Base-by-base conservation (phyloP, 1,140 invertebrate species). In the Zaprionus inermis region DNA sequence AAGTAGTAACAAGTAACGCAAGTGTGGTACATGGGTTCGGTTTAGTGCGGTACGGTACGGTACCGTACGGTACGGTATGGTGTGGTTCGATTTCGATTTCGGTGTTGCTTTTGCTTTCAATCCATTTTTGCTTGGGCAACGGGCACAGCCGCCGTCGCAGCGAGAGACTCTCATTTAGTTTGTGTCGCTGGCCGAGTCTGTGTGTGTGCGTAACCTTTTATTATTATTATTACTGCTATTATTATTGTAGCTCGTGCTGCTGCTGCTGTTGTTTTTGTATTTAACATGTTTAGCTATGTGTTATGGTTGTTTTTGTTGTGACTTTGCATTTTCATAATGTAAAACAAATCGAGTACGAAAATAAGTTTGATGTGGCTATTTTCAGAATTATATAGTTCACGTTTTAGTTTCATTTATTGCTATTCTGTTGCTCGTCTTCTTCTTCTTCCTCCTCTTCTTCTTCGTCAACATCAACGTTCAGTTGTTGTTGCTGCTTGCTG, bases 361-460 rank as follows among this genome's bases (percentile, higher is more conserved):
- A 69, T 61, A 73, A 60, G 32, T 69, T 68, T 44, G 58, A 73
- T 73, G 71, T 73, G 71, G 71, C 71, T 69, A 69, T 73, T 73
- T 73, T 73, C 6, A 73, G 71, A 56, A 56, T 63, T 34, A 52
- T 41, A 41, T 74, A 63, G 58, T 57, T 70, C 65, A 56, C 49
- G 56, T 61, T 73, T 36, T 57, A 59, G 32, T 52, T 38, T 52
- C 34, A 64, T 55, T 65, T 24, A n/a, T 41, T 46, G 61, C 16
- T 64, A n/a, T 65, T 6, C 11, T 36, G 49, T 55, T 70, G 44
- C 10, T 46, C 24, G 5, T 28, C 24, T 28, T 28, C 24, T 2
- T 28, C 24, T 2, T 18, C 3, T 69, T 61, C 52, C 24, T 30
- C 28, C 32, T n/a, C 22, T 52, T 28, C 20, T 22, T 12, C 49